Evolutionary conservation across 2,888 invertebrate species (phyloP).

Genomic region (Lasioglossum marginatum): DNA sequence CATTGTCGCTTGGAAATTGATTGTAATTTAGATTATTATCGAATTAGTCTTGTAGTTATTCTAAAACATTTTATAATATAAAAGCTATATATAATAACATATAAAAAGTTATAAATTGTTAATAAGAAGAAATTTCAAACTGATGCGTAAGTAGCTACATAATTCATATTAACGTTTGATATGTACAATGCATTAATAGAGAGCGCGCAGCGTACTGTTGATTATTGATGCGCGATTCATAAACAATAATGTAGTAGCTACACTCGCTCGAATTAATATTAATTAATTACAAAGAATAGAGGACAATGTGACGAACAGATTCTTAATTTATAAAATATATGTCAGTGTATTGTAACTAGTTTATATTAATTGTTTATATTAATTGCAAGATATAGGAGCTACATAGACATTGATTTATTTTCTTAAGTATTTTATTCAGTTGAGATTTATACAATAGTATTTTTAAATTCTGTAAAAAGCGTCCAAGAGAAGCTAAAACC

Average conservation of each 20-base stretch:
- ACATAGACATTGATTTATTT: no score
- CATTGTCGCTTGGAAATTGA: not conserved
- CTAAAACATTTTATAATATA: not conserved
- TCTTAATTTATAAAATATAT: not conserved
- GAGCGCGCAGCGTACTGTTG: not conserved
- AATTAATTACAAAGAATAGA: not conserved
- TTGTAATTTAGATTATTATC: not conserved
- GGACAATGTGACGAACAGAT: not conserved
- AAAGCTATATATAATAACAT: no score
- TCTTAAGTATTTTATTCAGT: no score
- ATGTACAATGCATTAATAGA: not conserved
- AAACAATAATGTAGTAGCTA: not conserved
- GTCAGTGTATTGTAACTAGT: not conserved
- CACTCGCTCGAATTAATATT: not conserved
- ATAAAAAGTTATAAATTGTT: no score
- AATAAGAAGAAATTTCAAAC: not conserved
- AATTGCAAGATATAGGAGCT: no score
- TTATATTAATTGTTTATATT: no score
- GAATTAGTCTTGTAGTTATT: not conserved
- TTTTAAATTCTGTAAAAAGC: not conserved
- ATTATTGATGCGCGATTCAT: not conserved
- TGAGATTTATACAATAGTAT: no score
- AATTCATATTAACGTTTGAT: not conserved
- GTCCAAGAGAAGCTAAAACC: not conserved
- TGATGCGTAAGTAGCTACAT: not conserved